Percentiles rank a stretch among this genome's conserved stretches.
These are phyloP conservation scores for Crotalus tigris DNA, from an alignment of 2,113 vertebrate species.

Conservation along the genomic window DNA sequence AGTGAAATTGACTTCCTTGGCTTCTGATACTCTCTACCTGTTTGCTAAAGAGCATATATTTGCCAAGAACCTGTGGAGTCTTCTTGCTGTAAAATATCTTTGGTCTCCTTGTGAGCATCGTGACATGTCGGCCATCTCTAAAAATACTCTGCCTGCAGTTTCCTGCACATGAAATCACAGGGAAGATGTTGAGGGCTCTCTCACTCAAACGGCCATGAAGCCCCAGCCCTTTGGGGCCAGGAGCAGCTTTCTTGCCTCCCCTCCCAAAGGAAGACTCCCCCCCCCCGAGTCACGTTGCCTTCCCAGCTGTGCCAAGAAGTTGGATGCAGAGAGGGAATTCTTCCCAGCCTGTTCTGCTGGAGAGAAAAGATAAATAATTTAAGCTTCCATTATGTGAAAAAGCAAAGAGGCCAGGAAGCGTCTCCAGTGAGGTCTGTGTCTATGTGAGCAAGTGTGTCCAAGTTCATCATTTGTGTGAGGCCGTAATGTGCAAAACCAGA, in stretches of 20 bases:
- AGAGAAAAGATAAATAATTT: neutral
- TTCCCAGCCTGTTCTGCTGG: neutral
- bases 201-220: neutral
- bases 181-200: neutral
- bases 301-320: neutral
- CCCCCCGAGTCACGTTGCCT: neutral
- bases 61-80: neutral
- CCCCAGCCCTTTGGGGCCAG: neutral
- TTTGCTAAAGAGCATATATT: neutral
- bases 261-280: neutral
- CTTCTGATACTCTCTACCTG: neutral
- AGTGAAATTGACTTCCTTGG: neutral
- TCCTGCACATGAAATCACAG: neutral
- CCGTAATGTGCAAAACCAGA: neutral
- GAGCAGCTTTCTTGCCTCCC: neutral
- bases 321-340: neutral
- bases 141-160: neutral
- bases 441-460: too few relatives aligned
- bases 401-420: neutral
- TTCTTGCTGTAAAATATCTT: neutral
- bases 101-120: neutral
- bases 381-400: neutral
- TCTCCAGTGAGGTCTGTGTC: neutral
- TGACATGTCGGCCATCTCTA: neutral
- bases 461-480: neutral